Base-by-base conservation (phyloP, 2,113 vertebrate genomes). In the Mellivora capensis region DNA sequence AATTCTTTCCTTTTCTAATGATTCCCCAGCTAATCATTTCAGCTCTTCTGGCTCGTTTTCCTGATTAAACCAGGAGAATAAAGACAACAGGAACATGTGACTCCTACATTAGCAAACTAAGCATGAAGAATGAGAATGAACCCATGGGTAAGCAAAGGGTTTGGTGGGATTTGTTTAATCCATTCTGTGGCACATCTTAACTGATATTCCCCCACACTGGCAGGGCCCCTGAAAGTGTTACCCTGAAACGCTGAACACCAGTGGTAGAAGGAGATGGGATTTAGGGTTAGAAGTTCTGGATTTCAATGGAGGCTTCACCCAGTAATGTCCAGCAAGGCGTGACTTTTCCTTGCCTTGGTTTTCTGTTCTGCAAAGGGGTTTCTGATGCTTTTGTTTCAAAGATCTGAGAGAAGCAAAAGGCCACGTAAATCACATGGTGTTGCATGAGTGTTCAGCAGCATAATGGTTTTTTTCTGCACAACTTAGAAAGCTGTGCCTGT, bases 1-100 rank as follows among this genome's bases (percentile, higher is more conserved):
- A 94, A 94, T 91, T 90, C 69, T 93, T 67, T 86, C 90, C 64
- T 82, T 64, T 90, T 80, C 95, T 96, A 95, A 97, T 81, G 96
- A 97, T 77, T 77, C 80, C 80, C 93, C 49, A 64, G 90, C 90
- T 95, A 88, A 95, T 97, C 95, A 96, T 74, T 71, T 71, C 27
- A 81, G 85, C 52, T 82, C 90, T 82, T 91, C 72, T 93, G 87
- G 29, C 85, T 94, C 25, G 0, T 80, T 95, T 95, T 91, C 82
- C 88, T 98, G 94, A 95, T 67, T 83, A 88, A 77, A 57, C 64
- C 9, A 0, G 49, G 88, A 54, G 72, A 79, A 91, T 83, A 76
- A 86, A 77, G 85, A 90, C 42, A 71, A 44, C 18, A 79, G 64
- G 15, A 25, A 69, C 37, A 83, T 0, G 84, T 86, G 94, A 89